These are phyloP conservation scores for Crossocerus cetratus DNA, from an alignment of 2,888 invertebrate genomes.

Conservation along the genomic window DNA sequence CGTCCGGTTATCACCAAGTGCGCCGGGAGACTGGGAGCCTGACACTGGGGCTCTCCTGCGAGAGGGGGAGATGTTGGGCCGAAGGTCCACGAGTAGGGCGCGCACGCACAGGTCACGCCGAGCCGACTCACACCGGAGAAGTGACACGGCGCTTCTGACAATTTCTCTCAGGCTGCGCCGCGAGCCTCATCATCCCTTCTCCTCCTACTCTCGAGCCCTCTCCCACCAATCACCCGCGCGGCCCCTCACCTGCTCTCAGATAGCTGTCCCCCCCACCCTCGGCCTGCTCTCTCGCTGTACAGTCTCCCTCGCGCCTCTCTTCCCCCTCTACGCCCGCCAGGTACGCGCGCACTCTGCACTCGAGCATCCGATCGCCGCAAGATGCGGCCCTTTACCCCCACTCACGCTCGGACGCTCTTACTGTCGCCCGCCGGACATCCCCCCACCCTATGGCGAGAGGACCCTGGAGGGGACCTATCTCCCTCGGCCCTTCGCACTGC, in stretches of 20 bases:
- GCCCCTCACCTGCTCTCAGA: neutral
- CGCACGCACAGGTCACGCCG: slow-evolving; percentile 41
- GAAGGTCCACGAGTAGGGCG: slow-evolving; percentile 40
- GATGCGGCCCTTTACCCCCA: slow-evolving; percentile 11
- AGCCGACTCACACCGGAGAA: slow-evolving; percentile 62
- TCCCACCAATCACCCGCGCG: slow-evolving; percentile 25
- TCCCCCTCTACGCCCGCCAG: neutral
- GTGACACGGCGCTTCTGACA: slow-evolving; percentile 66
- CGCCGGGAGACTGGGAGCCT: too few species aligned
- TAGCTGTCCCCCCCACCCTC: slow-evolving; percentile 4
- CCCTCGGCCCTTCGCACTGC: too few species aligned
- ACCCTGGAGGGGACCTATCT: too few species aligned
- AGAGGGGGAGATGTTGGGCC: too few species aligned
- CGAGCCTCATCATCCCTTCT: slow-evolving; percentile 64
- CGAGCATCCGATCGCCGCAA: too few species aligned
- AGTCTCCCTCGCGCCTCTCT: neutral
- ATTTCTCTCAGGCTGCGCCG: slow-evolving; percentile 67
- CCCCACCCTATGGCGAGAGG: too few species aligned
- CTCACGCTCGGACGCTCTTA: neutral
- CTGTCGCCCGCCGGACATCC: slow-evolving; percentile 3
- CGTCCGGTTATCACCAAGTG: too few species aligned
- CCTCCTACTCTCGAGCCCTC: slow-evolving; percentile 22
- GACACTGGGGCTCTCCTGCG: too few species aligned
- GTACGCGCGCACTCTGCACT: neutral
- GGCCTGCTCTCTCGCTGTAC: neutral